Conservation (phyloP, 2,797 vertebrate genomes). For the Bovichtus variegatus region DNA sequence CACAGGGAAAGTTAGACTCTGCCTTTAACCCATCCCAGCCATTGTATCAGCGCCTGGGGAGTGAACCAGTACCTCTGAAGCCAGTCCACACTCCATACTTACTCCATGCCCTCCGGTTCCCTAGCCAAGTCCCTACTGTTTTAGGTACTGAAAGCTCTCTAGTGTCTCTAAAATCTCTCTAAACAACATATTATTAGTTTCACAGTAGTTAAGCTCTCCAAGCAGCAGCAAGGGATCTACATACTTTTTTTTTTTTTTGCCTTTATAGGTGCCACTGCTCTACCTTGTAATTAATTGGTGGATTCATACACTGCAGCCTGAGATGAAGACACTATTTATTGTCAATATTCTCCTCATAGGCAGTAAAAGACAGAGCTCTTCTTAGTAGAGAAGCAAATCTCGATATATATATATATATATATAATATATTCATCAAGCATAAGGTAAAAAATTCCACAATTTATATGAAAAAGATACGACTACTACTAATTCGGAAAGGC, state of each 20-base stretch:
- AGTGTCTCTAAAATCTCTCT: too few species aligned
- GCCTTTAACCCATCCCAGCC: too few species aligned
- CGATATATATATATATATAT: neutral
- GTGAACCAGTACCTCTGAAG: too few species aligned
- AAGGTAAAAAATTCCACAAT: too few species aligned
- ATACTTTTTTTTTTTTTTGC: neutral
- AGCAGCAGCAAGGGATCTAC: neutral
- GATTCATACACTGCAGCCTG: neutral
- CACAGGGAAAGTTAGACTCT: too few species aligned
- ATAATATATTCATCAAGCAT: too few species aligned
- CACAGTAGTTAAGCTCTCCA: neutral
- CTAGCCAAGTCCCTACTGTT: too few species aligned
- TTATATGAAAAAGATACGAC: neutral
- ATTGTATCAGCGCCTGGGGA: too few species aligned
- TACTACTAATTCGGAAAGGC: neutral
- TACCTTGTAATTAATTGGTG: neutral
- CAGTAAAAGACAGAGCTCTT: neutral
- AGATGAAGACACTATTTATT: neutral
- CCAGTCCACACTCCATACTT: too few species aligned
- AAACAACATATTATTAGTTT: neutral
- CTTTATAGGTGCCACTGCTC: neutral
- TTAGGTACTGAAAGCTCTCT: neutral
- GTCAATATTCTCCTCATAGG: neutral
- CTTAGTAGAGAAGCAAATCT: neutral
- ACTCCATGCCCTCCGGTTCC: too few species aligned